phyloP scores from a whole-genome alignment of 2,113 vertebrate species.

The Suncus etruscus region DNA sequence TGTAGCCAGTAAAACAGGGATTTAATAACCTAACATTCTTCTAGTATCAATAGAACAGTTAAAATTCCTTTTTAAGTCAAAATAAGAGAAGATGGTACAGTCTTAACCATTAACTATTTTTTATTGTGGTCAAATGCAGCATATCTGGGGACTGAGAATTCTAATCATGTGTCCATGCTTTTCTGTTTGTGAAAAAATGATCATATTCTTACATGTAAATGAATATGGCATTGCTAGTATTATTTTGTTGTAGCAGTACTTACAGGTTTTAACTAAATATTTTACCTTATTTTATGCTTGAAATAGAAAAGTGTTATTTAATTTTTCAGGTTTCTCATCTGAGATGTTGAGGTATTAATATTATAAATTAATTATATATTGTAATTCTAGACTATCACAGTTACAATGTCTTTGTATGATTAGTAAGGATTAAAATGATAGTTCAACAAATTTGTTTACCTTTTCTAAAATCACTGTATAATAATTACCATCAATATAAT shows the following conservation, averaged over 20 bases:
- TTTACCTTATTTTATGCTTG: slow-evolving; percentile 3
- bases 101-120: too few species aligned
- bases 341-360: not conserved
- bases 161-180: not conserved
- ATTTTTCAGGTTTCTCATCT: not conserved
- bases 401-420: not conserved
- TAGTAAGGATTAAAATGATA: slow-evolving; percentile 15
- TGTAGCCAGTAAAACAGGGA: not conserved
- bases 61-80: not conserved
- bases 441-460: not conserved
- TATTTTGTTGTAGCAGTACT: not conserved
- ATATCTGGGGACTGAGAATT: not conserved
- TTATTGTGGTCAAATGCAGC: too few species aligned
- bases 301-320: not conserved
- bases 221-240: not conserved
- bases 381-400: too few species aligned
- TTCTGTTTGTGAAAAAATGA: not conserved
- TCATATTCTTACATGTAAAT: not conserved
- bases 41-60: not conserved
- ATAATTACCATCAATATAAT: not conserved
- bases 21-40: not conserved
- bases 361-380: too few species aligned
- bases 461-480: not conserved
- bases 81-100: not conserved
- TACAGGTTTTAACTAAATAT: slow-evolving; percentile 24